phyloP scores from a whole-genome alignment of 1,140 invertebrate genomes.

The Aphelenchoides besseyi region DNA sequence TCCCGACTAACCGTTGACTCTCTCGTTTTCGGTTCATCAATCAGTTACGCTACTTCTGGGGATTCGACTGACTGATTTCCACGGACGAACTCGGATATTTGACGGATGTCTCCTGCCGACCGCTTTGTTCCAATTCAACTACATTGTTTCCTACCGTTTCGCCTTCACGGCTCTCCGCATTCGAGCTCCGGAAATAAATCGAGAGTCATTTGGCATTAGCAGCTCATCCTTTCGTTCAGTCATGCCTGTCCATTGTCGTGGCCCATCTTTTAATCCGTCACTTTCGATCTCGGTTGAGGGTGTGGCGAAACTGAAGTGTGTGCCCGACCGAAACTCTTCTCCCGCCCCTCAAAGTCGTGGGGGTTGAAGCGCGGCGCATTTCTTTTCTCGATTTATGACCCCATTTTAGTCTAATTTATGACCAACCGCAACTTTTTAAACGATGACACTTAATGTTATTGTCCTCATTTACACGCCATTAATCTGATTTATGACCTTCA shows the following conservation, averaged over 20 bases:
- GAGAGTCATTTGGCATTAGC: neutral
- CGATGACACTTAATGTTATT: neutral
- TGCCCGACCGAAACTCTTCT: neutral
- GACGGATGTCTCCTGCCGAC: neutral
- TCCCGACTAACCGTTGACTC: neutral
- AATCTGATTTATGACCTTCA: neutral
- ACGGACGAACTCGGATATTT: neutral
- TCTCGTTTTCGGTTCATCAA: conserved; percentile 2
- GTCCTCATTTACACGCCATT: neutral
- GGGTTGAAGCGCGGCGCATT: neutral
- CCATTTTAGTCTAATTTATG: neutral
- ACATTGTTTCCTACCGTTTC: neutral
- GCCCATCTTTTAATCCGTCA: neutral
- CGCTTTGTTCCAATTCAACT: neutral
- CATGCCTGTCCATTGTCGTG: neutral
- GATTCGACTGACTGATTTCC: neutral
- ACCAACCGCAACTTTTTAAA: neutral
- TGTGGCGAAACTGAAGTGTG: neutral
- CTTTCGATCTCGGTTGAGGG: neutral
- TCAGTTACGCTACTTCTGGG: neutral
- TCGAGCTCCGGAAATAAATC: neutral
- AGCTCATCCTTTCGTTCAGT: neutral
- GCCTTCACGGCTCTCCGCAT: neutral
- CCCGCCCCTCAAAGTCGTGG: neutral
- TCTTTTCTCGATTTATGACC: neutral